Evolutionary conservation across 2,888 invertebrate species (phyloP), one percentile per base, ranked within the genome.

Genomic region (Saturnia pavonia): DNA sequence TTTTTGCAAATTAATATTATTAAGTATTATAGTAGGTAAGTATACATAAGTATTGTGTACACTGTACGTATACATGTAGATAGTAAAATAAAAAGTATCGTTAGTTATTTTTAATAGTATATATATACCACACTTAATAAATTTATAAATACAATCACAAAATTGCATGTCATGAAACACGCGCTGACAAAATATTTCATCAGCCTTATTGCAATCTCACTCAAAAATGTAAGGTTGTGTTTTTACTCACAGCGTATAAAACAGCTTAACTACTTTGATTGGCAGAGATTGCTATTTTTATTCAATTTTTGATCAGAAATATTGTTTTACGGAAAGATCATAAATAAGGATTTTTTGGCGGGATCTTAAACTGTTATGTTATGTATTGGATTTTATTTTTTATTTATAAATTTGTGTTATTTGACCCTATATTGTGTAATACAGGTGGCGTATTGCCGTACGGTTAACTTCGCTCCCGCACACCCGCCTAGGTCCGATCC

Each of bases 161-260:
- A 3, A 19, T 48, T 70, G 66, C 71, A 60, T 72, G 70, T 69
- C 69, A 57, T 67, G 69, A 45, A 67, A 69, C 54, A 70, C 57
- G 54, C 27, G 71, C 54, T 71, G 71, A 73, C 76, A 72, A 74
- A 73, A 78, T 76, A 76, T 75, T 76, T 76, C 69, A 76, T 74
- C 72, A 34, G 72, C 45, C 43, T 77, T 76, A 75, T 75, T 74
- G 73, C 71, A 70, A 65, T 74, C 71, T 76, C 73, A 74, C 76
- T 68, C 51, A 72, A 74, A 73, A 73, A 60, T 63, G 45, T 71
- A 67, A 43, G 45, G 63, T n/a, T 60, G 27, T 9, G 54, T 34
- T 65, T 16, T 12, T 63, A n/a, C n/a, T 69, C 48, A 54, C 54
- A 54, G 22, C 54, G 54, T 54, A n/a, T 0, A 9, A 19, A 1